Evolutionary conservation across 2,888 invertebrate species (phyloP).

Genomic region (Pammene fasciana): DNA sequence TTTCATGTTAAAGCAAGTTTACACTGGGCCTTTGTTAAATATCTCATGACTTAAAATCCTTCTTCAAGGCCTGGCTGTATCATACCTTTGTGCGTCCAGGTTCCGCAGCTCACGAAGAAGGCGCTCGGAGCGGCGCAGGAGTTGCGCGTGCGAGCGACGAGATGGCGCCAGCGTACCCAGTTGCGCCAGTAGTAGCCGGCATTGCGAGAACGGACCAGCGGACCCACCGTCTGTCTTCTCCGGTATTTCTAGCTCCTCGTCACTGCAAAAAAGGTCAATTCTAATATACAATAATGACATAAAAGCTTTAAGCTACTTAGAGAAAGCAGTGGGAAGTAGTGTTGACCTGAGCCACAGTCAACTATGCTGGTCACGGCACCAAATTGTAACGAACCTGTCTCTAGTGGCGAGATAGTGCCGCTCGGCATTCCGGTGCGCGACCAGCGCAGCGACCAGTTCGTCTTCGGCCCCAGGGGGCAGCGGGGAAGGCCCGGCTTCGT

Average conservation of each 20-base stretch:
- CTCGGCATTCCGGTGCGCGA: conserved; percentile 93
- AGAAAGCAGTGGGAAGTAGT: too few species aligned
- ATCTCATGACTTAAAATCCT: too few species aligned
- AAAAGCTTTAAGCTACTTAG: too few species aligned
- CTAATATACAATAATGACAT: too few species aligned
- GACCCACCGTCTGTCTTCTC: conserved; percentile 56
- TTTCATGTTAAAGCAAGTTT: too few species aligned
- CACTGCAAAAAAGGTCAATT: conserved; percentile 57
- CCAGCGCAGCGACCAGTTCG: conserved; percentile 92
- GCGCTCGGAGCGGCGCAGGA: conserved; percentile 94
- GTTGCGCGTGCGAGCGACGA: conserved; percentile 91
- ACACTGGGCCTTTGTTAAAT: too few species aligned
- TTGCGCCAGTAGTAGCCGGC: conserved; percentile 95
- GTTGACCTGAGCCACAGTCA: background rate
- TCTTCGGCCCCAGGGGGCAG: conserved; percentile 90
- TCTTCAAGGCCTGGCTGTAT: background rate
- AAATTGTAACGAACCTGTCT: conserved; percentile 56
- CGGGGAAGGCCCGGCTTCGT: conserved; percentile 90
- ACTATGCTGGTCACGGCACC: background rate
- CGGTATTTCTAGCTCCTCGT: conserved; percentile 72
- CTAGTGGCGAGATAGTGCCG: conserved; percentile 85
- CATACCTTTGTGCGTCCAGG: conserved; percentile 91
- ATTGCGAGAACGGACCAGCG: conserved; percentile 90
- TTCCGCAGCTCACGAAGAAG: conserved; percentile 95
- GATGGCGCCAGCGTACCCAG: conserved; percentile 96